Evolutionary conservation across 2,888 invertebrate species (phyloP).

Genomic region (Scrobipalpa costella): DNA sequence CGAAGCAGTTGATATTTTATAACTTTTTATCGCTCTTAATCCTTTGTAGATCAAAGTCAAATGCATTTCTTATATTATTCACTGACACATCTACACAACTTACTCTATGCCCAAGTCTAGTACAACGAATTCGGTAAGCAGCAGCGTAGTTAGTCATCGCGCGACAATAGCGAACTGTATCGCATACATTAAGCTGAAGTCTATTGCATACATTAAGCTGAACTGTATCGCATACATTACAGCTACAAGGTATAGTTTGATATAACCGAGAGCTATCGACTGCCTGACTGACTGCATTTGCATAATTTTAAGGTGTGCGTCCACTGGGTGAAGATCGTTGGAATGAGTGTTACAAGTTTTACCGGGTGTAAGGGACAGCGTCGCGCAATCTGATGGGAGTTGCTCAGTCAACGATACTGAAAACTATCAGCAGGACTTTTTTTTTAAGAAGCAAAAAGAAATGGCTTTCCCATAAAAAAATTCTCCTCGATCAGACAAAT

Average conservation of each 20-base stretch:
- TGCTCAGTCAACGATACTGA: no score
- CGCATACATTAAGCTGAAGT: constrained; percentile 29
- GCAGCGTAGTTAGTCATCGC: constrained; percentile 53
- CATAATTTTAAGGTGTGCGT: constrained; percentile 48
- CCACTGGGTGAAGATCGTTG: neutral
- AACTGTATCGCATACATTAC: constrained; percentile 12
- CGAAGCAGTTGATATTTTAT: no score
- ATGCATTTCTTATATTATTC: no score
- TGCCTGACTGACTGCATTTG: constrained; percentile 40
- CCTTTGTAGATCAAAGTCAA: no score
- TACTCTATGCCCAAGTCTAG: constrained; percentile 48
- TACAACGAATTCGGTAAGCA: constrained; percentile 46
- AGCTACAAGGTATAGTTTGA: constrained; percentile 15
- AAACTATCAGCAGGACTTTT: no score
- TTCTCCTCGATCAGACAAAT: no score
- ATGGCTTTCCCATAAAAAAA: no score
- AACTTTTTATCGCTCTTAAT: no score
- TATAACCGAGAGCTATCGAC: constrained; percentile 10
- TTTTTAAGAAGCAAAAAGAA: no score
- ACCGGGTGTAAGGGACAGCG: no score
- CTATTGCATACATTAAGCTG: constrained; percentile 32
- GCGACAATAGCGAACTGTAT: constrained; percentile 47
- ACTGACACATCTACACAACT: neutral
- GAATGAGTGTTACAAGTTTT: neutral
- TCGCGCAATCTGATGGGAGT: no score